Base-by-base conservation (phyloP, 1,140 invertebrate species). In the Apocrypta bakeri region DNA sequence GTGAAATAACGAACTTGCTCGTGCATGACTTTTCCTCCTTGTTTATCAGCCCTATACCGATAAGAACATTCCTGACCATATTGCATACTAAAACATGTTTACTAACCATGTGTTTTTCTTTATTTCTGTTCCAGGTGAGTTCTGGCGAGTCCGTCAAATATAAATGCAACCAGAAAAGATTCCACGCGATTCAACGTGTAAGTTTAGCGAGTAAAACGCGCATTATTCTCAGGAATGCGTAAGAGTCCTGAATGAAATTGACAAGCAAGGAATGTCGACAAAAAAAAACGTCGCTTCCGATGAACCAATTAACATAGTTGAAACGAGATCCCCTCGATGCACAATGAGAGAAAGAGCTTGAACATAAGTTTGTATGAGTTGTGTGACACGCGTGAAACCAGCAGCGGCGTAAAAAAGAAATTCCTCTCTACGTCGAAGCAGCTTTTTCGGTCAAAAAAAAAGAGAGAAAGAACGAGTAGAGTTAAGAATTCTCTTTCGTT, bases 51-150 rank as follows among this genome's bases (percentile, higher is more conserved):
- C n/a, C 29, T 63, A 37, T 17, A 37, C 2, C 48, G 21, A 56
- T 56, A 56, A 56, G 17, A 56, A n/a, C 48, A n/a, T 56, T 21
- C 14, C 48, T 37, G 2, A 37, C 33, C 0, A 56, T 56, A 3
- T 3, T 17, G 0, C 14, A 17, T 21, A 56, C 48, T 21, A 56
- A 21, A 56, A 56, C 17, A 56, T 56, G 48, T 56, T 71, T 56
- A 56, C 40, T 73, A 81, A 81, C 81, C 83, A 85, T 87, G 29
- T 86, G 84, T 79, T 29, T 74, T 69, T 78, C 71, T 81, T 61
- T 77, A 66, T 81, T 61, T 81, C 61, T 77, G 72, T 85, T 85
- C 24, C 64, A 83, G 82, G 82, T 83, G 66, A 83, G 82, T 75
- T n/a, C 8, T 25, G 17, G 68, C 25, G 37, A 29, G 75, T 31